Base-by-base conservation (phyloP, 2,888 invertebrate genomes). In the Rhagophthalmus giganteus region DNA sequence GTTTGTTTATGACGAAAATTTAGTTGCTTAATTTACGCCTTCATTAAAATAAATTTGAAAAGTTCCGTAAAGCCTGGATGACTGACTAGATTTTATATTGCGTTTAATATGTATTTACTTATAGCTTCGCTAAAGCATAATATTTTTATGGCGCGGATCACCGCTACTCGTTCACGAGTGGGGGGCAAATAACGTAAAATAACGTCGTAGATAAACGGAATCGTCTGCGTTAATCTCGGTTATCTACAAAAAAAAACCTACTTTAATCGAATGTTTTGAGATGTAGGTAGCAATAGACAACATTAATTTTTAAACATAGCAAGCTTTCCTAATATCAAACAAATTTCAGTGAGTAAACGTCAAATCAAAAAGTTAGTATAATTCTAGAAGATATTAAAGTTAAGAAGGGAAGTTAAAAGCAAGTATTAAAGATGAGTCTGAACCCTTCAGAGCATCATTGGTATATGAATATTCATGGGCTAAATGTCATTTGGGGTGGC, bases 21-120 rank as follows among this genome's bases (percentile, higher is more conserved):
- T 54, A 50, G 40, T 45, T 55, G 40, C 58, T 59, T 61, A 62
- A 62, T 62, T 61, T 57, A 55, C 59, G 58, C 63, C 59, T 63
- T 66, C 66, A 66, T 65, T 66, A 66, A 66, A 64, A 62, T 66
- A 66, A 64, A 66, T 66, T 61, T 53, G 62, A 52, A 66, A 66
- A 62, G 55, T 62, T 61, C 28, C 45, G 33, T 14, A 50, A 24
- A 12, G 12, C n/a, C 14, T 20, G 15, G 13, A 16, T 47, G 47
- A 39, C 39, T 15, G 15, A 13, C 27, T 47, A 27, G 32, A 39
- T 33, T 47, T 30, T 33, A 40, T 40, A 27, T 35, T 20, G 20
- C 20, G 4, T 20, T 20, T 20, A 20, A 20, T 20, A 20, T 20
- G 20, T 20, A 20, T 20, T n/a, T n/a, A n/a, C n/a, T n/a, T n/a